Conservation (phyloP, 2,888 invertebrate species). For the Pogonocherus hispidulus region DNA sequence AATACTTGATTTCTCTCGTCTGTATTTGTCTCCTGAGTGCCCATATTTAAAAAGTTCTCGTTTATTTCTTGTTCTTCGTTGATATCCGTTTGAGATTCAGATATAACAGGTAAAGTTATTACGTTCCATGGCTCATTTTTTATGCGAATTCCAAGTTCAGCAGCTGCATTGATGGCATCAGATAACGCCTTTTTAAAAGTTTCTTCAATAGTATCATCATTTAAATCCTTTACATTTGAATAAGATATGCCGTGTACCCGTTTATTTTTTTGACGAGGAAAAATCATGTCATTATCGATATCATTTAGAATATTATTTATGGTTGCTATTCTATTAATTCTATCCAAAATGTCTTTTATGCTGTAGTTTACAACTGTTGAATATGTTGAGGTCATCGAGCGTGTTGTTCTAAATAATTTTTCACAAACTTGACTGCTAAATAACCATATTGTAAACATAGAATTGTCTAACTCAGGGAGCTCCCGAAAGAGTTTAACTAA, state of each 20-base stretch:
- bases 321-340: slow-evolving; percentile 17
- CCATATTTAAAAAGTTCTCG: too few species aligned
- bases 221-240: neutral
- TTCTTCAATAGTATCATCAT: slow-evolving; percentile 2
- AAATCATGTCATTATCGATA: slow-evolving; percentile 8
- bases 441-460: slow-evolving; percentile 9
- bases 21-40: too few species aligned
- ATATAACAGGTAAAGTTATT: too few species aligned
- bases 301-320: slow-evolving; percentile 18
- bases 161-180: too few species aligned
- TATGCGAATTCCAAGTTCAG: too few species aligned
- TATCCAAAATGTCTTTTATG: slow-evolving; percentile 25
- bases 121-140: too few species aligned
- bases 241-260: neutral
- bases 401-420: slow-evolving; percentile 18
- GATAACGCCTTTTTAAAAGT: too few species aligned
- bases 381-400: slow-evolving; percentile 33
- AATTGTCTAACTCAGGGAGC: neutral
- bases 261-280: slow-evolving; percentile 29
- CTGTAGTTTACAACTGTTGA: slow-evolving; percentile 36
- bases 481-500: slow-evolving; percentile 7
- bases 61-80: too few species aligned
- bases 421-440: slow-evolving; percentile 35
- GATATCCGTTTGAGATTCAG: too few species aligned
- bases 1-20: too few species aligned